phyloP scores from a whole-genome alignment of 2,888 invertebrate genomes.

The Zaprionus obscuricornis region DNA sequence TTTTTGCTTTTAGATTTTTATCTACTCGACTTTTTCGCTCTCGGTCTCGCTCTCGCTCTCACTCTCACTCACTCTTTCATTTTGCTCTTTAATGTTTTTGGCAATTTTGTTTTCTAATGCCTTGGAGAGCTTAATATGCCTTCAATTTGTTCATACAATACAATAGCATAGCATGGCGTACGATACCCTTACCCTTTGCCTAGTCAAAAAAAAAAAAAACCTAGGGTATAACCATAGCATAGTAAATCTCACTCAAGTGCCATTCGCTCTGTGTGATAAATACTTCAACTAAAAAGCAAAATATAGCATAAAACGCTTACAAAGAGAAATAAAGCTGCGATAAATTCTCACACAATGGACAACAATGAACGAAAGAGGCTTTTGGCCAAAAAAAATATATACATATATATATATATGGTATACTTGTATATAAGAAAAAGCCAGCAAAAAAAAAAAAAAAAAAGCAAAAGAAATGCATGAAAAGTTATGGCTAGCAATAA shows the following conservation, averaged over 20 bases:
- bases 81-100: neutral
- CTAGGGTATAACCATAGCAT: constrained; percentile 11
- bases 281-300: constrained; percentile 42
- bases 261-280: constrained; percentile 33
- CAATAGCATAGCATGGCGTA: no score
- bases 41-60: no score
- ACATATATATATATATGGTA: no score
- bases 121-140: constrained; percentile 24
- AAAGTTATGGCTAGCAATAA: constrained; percentile 67
- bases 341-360: no score
- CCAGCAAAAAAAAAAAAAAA: constrained; percentile 5
- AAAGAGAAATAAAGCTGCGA: constrained; percentile 61
- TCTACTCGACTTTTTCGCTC: no score
- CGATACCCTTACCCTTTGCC: no score
- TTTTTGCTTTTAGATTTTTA: no score
- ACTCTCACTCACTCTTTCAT: no score
- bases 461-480: constrained; percentile 33
- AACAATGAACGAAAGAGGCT: constrained; percentile 45
- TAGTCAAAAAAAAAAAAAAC: no score
- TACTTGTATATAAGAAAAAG: constrained; percentile 14
- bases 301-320: constrained; percentile 57
- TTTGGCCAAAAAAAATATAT: constrained; percentile 1
- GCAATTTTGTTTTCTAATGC: neutral
- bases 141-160: constrained; percentile 9
- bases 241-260: constrained; percentile 46